Conservation (phyloP, 2,113 vertebrate genomes). For the Pontoporia blainvillei region DNA sequence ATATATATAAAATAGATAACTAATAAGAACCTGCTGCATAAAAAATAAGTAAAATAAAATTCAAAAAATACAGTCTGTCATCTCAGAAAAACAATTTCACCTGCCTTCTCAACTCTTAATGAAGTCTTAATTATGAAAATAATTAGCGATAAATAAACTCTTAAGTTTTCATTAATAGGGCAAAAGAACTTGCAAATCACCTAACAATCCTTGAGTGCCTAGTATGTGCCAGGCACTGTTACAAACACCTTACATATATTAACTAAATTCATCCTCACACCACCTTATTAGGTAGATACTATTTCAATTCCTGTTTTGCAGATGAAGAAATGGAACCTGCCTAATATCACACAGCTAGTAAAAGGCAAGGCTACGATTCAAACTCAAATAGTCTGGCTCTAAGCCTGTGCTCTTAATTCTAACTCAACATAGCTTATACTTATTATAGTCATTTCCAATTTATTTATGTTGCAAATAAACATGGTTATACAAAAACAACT, state of each 20-base stretch:
- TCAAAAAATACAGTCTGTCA: background rate
- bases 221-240: background rate
- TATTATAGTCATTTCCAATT: background rate
- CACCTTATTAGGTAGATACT: background rate
- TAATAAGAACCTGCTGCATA: too few relatives aligned
- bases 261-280: background rate
- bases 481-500: background rate
- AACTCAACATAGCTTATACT: background rate
- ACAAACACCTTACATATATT: background rate
- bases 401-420: background rate
- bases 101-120: background rate
- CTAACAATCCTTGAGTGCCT: background rate
- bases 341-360: background rate
- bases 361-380: background rate
- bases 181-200: background rate
- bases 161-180: background rate
- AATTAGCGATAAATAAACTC: background rate
- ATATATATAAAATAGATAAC: too few relatives aligned
- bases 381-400: background rate
- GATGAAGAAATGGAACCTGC: background rate
- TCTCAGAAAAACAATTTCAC: constrained; percentile 20
- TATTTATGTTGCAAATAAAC: background rate
- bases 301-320: constrained; percentile 2
- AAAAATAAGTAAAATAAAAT: too few relatives aligned
- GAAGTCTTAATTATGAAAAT: background rate